phyloP scores from a whole-genome alignment of 92 coral and sea anemone species.

The Scolanthus callimorphus region DNA sequence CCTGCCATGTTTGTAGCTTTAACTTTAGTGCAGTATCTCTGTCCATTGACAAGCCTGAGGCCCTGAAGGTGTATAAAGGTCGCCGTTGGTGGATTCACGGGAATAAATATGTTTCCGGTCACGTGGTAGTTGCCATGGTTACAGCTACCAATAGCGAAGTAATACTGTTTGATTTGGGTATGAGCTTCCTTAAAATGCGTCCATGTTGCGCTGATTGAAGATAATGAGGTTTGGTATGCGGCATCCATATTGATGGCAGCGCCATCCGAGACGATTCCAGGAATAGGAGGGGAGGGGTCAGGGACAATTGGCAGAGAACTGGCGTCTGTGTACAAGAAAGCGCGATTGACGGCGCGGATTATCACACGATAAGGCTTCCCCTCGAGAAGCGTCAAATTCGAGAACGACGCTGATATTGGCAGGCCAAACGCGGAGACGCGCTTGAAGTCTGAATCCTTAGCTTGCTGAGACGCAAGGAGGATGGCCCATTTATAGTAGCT shows the following conservation, averaged over 20 bases:
- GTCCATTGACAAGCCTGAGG: conserved; percentile 74
- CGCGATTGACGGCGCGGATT: conserved; percentile 81
- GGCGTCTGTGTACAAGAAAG: conserved; percentile 67
- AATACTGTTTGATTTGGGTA: conserved; percentile 62
- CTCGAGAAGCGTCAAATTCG: conserved; percentile 48
- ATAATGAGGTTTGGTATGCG: conserved; percentile 63
- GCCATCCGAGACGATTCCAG: conserved; percentile 81
- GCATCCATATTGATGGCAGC: conserved; percentile 37
- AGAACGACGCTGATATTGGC: conserved; percentile 64
- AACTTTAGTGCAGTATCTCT: conserved; percentile 74
- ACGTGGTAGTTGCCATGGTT: conserved; percentile 77
- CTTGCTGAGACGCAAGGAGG: conserved; percentile 14
- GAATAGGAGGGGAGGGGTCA: conserved; percentile 59
- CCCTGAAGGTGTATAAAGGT: conserved; percentile 46
- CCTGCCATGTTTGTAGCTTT: conserved; percentile 91
- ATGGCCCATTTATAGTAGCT: conserved; percentile 76
- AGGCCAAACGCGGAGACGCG: conserved; percentile 56
- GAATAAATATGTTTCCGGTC: conserved; percentile 61
- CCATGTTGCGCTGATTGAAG: conserved; percentile 70
- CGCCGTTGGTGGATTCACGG: conserved; percentile 50
- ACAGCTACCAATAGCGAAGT: conserved; percentile 86
- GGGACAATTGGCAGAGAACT: conserved; percentile 61
- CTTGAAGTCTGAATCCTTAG: conserved; percentile 23
- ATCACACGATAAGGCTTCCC: conserved; percentile 56
- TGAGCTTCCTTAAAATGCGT: conserved; percentile 52